A percentile compares a stretch with the other conserved stretches of the same genome.
phyloP scores from a whole-genome alignment of 2,888 invertebrate genomes.

The Dolichopus griseipennis region DNA sequence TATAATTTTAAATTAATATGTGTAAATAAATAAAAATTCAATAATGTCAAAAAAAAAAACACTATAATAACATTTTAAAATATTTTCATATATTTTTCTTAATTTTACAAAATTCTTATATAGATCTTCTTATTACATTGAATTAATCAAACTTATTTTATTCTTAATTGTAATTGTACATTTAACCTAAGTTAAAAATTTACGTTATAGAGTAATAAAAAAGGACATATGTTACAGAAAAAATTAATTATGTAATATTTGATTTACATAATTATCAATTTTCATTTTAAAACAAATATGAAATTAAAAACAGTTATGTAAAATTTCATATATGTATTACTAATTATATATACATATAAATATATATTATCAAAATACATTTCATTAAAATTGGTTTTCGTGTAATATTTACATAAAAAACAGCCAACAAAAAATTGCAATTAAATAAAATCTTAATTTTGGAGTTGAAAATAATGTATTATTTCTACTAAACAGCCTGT shows the following conservation, averaged over 20 bases:
- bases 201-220: not conserved
- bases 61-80: not conserved
- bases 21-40: not conserved
- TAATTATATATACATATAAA: not conserved
- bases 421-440: not conserved
- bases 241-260: not conserved
- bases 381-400: not conserved
- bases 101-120: not conserved
- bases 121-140: not conserved
- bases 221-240: not conserved
- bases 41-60: not conserved
- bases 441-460: slow-evolving; percentile 1
- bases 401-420: slow-evolving; percentile 1
- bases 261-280: no score
- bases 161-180: not conserved
- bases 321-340: not conserved
- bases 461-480: not conserved
- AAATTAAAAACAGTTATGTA: not conserved
- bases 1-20: not conserved
- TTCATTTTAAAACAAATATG: not conserved
- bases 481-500: no score
- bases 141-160: not conserved
- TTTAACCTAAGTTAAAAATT: not conserved
- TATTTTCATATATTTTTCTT: not conserved
- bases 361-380: not conserved